Base-by-base conservation (phyloP, 2,888 invertebrate genomes). In the Ormyrus pomaceus region DNA sequence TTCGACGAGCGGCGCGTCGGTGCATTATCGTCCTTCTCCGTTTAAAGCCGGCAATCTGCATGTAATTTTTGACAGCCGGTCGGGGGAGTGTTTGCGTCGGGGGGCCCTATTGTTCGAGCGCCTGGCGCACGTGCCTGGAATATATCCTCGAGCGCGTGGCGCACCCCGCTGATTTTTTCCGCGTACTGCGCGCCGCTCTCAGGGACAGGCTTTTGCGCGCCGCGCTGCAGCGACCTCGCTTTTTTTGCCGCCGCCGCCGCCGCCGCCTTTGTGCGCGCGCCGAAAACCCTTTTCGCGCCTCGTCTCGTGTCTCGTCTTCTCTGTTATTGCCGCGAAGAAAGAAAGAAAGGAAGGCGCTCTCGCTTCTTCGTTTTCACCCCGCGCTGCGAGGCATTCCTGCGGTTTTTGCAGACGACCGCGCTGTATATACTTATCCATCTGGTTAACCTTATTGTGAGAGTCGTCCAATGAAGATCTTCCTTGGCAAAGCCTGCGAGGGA, bases 241-340 rank as follows among this genome's bases (percentile, higher is more conserved):
- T 19, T 34, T 19, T 50, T 50, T 50, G 48, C 50, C 50, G n/a
- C 10, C 19, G 2, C 19, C 19, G 48, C 50, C 50, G 48, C 50
- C 50, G n/a, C 10, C 19, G 2, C 19, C 19, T 19, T 19, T 19
- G 19, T 19, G 50, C 7, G 11, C 10, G n/a, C 11, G n/a, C 10
- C 53, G 51, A 64, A 72, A 73, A 64, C 62, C 73, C 64, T 64
- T 73, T 73, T 73, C 46, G 62, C 73, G 73, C 64, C 55, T 53
- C 10, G 19, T 46, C 46, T 68, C 8, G 34, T 34, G 19, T 19
- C 19, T 19, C 1, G 19, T 19, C 19, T 2, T 19, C 19, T 19
- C 19, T 19, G 19, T 19, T 19, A 19, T 19, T 19, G 19, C 10
- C 6, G 11, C 55, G 45, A 34, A 11, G 13, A 4, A 55, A 19